Percentiles rank a stretch among this genome's conserved stretches.
These are phyloP conservation scores for Corvus cornix DNA, from an alignment of 2,113 vertebrate genomes.

Conservation along the genomic window DNA sequence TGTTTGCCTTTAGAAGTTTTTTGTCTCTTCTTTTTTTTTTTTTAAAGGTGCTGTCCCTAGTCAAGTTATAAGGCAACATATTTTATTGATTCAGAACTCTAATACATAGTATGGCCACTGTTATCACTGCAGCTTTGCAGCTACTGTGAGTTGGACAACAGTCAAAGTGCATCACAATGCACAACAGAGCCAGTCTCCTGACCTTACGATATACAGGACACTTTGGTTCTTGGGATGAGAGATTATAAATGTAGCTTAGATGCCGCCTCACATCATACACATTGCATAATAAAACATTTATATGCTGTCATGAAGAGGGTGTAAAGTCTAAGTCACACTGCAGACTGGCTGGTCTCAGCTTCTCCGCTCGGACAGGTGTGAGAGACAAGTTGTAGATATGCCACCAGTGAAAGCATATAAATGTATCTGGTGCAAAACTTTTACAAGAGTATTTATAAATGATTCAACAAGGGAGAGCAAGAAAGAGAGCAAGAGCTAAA, in stretches of 20 bases:
- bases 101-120: conserved; percentile 79
- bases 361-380: not conserved
- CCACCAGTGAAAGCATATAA: conserved; percentile 61
- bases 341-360: conserved; percentile 56
- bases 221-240: conserved; percentile 74
- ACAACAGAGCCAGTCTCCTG: conserved; percentile 63
- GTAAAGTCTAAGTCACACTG: conserved; percentile 41
- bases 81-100: conserved; percentile 70
- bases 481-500: conserved; percentile 65
- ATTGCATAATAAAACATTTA: conserved; percentile 72
- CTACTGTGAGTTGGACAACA: conserved; percentile 44
- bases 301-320: conserved; percentile 58
- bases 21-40: conserved; percentile 1
- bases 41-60: conserved; percentile 71
- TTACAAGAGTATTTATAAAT: conserved; percentile 58
- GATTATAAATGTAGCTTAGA: conserved; percentile 61
- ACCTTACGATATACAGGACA: conserved; percentile 67
- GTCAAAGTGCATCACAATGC: conserved; percentile 72
- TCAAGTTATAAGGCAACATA: conserved; percentile 69
- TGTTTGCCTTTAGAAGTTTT: conserved; percentile 40
- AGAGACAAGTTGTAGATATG: conserved; percentile 55
- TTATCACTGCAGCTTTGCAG: conserved; percentile 72
- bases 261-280: conserved; percentile 65
- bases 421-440: conserved; percentile 62
- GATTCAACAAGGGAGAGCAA: conserved; percentile 51